Percentiles rank a stretch among this genome's conserved stretches.
These are phyloP conservation scores for Rhopilema esculentum DNA, from an alignment of 30 jellyfish, hydroid and myxozoan species.

Conservation along the genomic window DNA sequence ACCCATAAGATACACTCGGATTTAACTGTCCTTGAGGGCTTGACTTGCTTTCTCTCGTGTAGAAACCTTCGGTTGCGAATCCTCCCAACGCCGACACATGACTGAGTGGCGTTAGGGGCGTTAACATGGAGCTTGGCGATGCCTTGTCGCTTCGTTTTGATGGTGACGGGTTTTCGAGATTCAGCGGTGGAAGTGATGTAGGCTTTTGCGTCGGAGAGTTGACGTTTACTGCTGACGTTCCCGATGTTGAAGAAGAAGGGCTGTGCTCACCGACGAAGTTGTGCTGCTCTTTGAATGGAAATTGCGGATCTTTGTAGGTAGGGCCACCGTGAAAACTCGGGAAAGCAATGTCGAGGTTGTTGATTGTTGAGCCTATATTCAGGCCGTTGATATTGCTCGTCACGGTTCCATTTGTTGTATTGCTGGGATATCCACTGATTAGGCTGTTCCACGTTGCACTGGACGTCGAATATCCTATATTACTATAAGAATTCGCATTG, in stretches of 20 bases:
- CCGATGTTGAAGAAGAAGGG: slow-evolving; percentile 54
- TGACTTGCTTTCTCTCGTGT: slow-evolving; percentile 76
- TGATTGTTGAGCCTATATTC: slow-evolving; percentile 58
- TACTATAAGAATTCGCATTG: slow-evolving; percentile 40
- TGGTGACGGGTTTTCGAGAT: slow-evolving; percentile 80
- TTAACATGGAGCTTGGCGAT: slow-evolving; percentile 94
- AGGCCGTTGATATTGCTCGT: slow-evolving; percentile 56
- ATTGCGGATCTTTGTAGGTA: slow-evolving; percentile 56
- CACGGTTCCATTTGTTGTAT: slow-evolving; percentile 50
- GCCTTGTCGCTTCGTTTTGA: slow-evolving; percentile 87
- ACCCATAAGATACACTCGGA: slow-evolving; percentile 57
- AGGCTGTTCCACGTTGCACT: slow-evolving; percentile 62
- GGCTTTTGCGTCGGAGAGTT: slow-evolving; percentile 79
- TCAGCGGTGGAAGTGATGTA: slow-evolving; percentile 85
- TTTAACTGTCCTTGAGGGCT: slow-evolving; percentile 87
- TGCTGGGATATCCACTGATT: slow-evolving; percentile 28
- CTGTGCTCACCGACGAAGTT: slow-evolving; percentile 74
- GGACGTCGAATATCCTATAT: slow-evolving; percentile 56
- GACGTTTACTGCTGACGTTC: slow-evolving; percentile 41
- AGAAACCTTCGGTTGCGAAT: slow-evolving; percentile 83
- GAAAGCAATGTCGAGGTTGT: slow-evolving; percentile 64
- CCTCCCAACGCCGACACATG: slow-evolving; percentile 87
- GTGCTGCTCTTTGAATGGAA: slow-evolving; percentile 76
- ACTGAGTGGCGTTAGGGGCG: slow-evolving; percentile 98
- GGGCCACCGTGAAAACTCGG: slow-evolving; percentile 71